Base-by-base conservation (phyloP, 2,888 invertebrate species). In the Drosophila pullipes region DNA sequence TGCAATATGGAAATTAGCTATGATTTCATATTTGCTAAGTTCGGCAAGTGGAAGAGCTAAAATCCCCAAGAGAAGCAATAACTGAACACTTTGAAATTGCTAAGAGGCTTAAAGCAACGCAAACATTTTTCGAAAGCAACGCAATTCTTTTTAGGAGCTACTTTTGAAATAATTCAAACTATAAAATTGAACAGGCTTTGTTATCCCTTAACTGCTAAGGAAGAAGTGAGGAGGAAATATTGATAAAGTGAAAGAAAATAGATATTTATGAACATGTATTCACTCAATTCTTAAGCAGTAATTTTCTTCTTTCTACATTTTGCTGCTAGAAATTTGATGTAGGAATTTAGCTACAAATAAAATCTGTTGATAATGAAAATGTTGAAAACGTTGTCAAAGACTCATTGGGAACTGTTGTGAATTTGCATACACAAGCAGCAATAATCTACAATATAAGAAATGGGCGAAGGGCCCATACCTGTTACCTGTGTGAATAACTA, bases 1-100 rank as follows among this genome's bases (percentile, higher is more conserved):
- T 25, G 4, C 55, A 77, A 85, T 81, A 90, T 86, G 88, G 78
- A 82, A 90, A 90, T 88, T 84, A 70, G 61, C 69, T 74, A 79
- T 83, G 82, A 80, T 82, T 83, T 89, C 70, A 90, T 90, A 82
- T 88, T 87, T 82, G 80, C 55, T 50, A 61, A 53, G 61, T 50
- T 70, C n/a, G 28, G 25, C 33, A 41, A 53, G 25, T 44, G 44
- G 39, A 25, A 33, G 18, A 41, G n/a, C 22, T 30, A 25, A 68
- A 44, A 47, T 47, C 22, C 53, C 28, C 50, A 52, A 52, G 39
- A 22, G 25, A 13, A 25, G 31, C 63, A 52, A 41, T 41, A 66
- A 25, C 11, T n/a, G 39, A 65, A 31, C 62, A 39, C 49, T 41
- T 39, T 66, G 4, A 41, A 63, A 41, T 52, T 13, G 33, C 39